A percentile compares a stretch with the other conserved stretches of the same genome.
Evolutionary conservation across 1,140 invertebrate species (phyloP).

Genomic region (Zaprionus taronus): DNA sequence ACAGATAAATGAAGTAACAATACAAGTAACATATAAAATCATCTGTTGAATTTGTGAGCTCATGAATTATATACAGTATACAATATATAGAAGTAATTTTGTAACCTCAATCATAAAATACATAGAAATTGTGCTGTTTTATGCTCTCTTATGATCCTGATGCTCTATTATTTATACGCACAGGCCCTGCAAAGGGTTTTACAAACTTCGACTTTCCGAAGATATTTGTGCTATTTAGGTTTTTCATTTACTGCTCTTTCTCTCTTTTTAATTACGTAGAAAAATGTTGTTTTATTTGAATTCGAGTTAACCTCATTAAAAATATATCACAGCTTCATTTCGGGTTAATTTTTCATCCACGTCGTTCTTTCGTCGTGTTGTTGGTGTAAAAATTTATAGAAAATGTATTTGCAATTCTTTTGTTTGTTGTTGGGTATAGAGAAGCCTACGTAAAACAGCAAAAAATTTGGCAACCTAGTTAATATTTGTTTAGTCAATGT

Average conservation of each 20-base stretch:
- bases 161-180: neutral
- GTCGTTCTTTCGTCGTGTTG: constrained; percentile 11
- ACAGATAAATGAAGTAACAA: too few species aligned
- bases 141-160: neutral
- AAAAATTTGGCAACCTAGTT: constrained; percentile 80
- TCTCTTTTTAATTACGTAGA: constrained; percentile 37
- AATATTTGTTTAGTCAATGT: constrained; percentile 68
- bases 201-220: constrained; percentile 24
- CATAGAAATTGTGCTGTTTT: neutral
- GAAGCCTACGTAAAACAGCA: constrained; percentile 65
- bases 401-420: constrained; percentile 55
- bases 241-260: constrained; percentile 4
- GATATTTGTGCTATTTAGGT: neutral
- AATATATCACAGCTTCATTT: constrained; percentile 83
- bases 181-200: constrained; percentile 13
- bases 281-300: constrained; percentile 49
- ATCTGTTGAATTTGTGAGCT: too few species aligned
- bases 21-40: too few species aligned
- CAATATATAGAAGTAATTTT: too few species aligned
- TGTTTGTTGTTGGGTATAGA: constrained; percentile 39
- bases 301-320: constrained; percentile 41
- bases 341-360: constrained; percentile 59
- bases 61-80: neutral
- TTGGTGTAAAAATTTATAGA: constrained; percentile 66
- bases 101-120: too few species aligned